Evolutionary conservation across 2,113 vertebrate genomes (phyloP), one percentile per base, ranked within the genome.

Genomic region (Aldabrachelys gigantea): DNA sequence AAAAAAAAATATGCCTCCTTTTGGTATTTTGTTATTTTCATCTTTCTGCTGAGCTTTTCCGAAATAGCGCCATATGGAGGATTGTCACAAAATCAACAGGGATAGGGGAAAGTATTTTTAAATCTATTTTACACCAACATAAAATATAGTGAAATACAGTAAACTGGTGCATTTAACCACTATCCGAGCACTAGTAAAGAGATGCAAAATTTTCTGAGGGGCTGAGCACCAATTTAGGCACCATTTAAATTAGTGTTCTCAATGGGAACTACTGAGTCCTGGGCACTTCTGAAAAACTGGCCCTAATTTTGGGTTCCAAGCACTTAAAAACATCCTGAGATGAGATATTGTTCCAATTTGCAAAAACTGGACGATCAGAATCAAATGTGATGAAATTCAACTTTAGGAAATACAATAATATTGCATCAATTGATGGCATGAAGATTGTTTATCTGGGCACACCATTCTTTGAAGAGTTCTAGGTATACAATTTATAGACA

Each of bases 11-110:
- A 97, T 94, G 96, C 88, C 93, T 90, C n/a, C 86, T 93, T 72
- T 96, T 92, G 91, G 94, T 95, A 97, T 97, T 78, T 78, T 78
- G 44, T 29, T 44, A 47, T 44, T 97, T 97, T 91, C 92, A 93
- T 95, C 84, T 79, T 56, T 96, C 31, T 41, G 52, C 80, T 44
- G 13, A 84, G 31, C 93, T 96, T 97, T 96, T 82, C 82, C 93
- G 96, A 97, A 95, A 95, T 94, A 78, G 89, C 92, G 93, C 89
- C 96, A 97, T 96, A 96, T 89, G 95, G 89, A 87, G 22, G 41
- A 95, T 96, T 93, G 95, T 95, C 87, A 82, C 80, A 92, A 87
- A 97, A 96, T 83, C 94, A 87, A 75, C 44, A 79, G 82, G 49
- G 35, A 35, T 88, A 96, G 72, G 78, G 82, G 93, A 95, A 87